Percentiles rank a stretch among this genome's conserved stretches.
Conservation (phyloP, 2,113 vertebrate species). For the Lethenteron reissneri region DNA sequence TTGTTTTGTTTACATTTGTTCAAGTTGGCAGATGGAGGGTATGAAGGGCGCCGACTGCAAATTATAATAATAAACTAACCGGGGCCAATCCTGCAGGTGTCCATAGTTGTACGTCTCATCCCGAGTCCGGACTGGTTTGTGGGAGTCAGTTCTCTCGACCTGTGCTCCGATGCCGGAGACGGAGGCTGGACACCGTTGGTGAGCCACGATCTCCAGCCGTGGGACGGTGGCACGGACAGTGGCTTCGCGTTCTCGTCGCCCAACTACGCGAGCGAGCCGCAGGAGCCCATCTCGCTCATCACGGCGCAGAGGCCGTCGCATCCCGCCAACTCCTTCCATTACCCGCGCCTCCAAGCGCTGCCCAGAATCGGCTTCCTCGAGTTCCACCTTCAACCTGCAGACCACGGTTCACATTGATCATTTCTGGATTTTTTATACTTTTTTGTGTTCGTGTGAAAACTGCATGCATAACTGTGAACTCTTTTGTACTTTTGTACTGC, state of each 20-base stretch:
- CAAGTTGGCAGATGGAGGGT: background rate
- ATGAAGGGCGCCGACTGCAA: no score
- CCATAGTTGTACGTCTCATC: conserved; percentile 35
- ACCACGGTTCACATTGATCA: no score
- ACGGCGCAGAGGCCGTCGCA: conserved; percentile 38
- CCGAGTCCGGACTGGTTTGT: conserved; percentile 45
- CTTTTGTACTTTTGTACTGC: no score
- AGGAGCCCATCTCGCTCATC: conserved; percentile 23
- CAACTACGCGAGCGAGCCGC: conserved; percentile 29
- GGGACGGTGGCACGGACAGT: conserved; percentile 34
- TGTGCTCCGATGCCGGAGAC: conserved; percentile 21
- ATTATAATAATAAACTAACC: no score
- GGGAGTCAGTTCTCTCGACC: conserved; percentile 27
- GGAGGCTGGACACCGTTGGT: conserved; percentile 30
- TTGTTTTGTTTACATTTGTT: background rate
- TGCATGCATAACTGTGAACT: no score
- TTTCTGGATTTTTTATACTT: no score
- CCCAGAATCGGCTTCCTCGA: conserved; percentile 28
- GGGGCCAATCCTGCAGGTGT: conserved; percentile 19
- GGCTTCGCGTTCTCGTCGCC: conserved; percentile 44
- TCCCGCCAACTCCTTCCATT: conserved; percentile 38
- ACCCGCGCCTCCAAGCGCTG: conserved; percentile 28
- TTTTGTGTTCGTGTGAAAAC: no score
- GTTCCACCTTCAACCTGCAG: conserved; percentile 14
- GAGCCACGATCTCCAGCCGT: conserved; percentile 30